Evolutionary conservation across 2,888 invertebrate genomes (phyloP), one percentile per base, ranked within the genome.

Genomic region (Chloroclystis v-ata): DNA sequence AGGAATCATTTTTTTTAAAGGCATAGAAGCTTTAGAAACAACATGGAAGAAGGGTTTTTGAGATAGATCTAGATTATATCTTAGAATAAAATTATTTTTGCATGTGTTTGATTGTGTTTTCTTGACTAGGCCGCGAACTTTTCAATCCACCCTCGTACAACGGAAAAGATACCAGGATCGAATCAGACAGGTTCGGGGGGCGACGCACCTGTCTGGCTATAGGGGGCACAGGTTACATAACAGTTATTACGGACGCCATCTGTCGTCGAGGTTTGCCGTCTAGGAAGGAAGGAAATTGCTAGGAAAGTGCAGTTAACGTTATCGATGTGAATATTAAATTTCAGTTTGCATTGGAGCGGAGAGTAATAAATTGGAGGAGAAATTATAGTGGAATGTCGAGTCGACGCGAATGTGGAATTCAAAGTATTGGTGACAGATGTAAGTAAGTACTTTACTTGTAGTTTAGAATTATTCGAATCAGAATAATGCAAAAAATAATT

Each of bases 181-280:
- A 49, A 57, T 55, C 58, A 54, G 58, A 61, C 58, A 54, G 56
- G 49, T 69, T 72, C 56, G 69, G 65, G 63, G 73, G 69, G 57
- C 72, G 64, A 68, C 72, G 77, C 78, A 78, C 77, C 75, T 75
- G 70, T 57, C 61, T 54, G 40, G 52, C 45, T 56, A 59, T 51
- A 53, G 48, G 53, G 45, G 45, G 46, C 39, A 29, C 39, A 50
- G 50, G 37, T 30, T 35, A 43, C 16, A 30, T 33, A 39, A 30
- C 29, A 46, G 50, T 50, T 46, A 40, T n/a, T 46, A 40, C 49
- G 43, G 49, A 54, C 16, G 52, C 65, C 78, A 78, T 77, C 78
- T 78, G 78, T 71, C 75, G 69, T 48, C 43, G 49, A 53, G 56
- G 54, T 44, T 57, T 52, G 54, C 54, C 44, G 49, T 61, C 59